Evolutionary conservation across 53 echinoderm and acorn worm species (phyloP).

Genomic region (Antedon mediterranea): DNA sequence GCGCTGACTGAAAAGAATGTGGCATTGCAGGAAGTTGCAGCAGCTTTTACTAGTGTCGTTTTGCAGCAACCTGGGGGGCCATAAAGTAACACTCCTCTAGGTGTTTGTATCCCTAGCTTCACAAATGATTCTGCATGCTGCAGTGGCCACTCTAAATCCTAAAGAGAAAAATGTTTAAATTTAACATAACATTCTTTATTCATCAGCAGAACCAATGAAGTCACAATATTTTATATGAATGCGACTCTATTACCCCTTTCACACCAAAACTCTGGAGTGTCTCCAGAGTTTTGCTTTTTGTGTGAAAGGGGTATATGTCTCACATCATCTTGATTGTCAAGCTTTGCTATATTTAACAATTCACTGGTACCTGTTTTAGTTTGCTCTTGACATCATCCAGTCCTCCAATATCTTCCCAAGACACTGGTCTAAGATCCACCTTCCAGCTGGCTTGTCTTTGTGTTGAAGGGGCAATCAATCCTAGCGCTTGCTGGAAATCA

Average conservation of each 20-base stretch:
- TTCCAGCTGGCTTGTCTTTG: constrained; percentile 23
- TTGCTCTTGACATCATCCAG: constrained; percentile 24
- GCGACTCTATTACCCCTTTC: too few species aligned
- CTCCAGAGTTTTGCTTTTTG: too few species aligned
- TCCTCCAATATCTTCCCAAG: constrained; percentile 36
- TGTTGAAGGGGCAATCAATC: constrained; percentile 30
- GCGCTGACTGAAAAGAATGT: constrained; percentile 33
- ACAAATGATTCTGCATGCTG: constrained; percentile 30
- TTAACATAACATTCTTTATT: too few species aligned
- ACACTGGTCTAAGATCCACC: constrained; percentile 30
- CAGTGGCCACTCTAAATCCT: constrained; percentile 46
- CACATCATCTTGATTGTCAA: too few species aligned
- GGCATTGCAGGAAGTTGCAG: constrained; percentile 17
- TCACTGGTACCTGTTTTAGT: constrained; percentile 23
- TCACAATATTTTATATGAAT: too few species aligned
- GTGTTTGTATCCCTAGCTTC: constrained; percentile 18
- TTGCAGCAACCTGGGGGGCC: constrained; percentile 11
- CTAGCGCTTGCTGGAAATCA: constrained; percentile 26
- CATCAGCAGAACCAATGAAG: too few species aligned
- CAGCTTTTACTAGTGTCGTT: constrained; percentile 9
- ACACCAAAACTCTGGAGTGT: too few species aligned
- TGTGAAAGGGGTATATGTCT: too few species aligned
- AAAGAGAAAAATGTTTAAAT: background rate
- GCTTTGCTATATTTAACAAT: background rate
- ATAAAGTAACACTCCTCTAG: constrained; percentile 3